Percentiles rank a stretch among this genome's conserved stretches.
Conservation (phyloP, 1,140 invertebrate species). For the Rhagoletis zephyria region DNA sequence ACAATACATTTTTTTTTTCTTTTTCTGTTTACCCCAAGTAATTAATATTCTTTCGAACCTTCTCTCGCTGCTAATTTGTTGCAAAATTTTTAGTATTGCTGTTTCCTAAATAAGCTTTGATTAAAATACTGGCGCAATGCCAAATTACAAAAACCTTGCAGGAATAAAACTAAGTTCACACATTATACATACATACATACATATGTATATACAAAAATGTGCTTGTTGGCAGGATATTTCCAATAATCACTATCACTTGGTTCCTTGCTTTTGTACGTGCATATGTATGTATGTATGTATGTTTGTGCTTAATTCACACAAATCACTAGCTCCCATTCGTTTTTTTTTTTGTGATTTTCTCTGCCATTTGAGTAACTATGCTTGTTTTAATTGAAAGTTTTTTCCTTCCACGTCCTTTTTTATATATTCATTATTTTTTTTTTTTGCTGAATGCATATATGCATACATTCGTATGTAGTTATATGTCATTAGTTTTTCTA, state of each 20-base stretch:
- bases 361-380: background rate
- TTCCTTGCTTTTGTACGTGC: too few relatives aligned
- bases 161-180: background rate
- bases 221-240: background rate
- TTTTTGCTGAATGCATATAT: background rate
- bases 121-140: background rate
- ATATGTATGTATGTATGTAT: too few relatives aligned
- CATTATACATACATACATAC: background rate
- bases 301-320: too few relatives aligned
- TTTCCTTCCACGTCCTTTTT: background rate
- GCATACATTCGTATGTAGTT: background rate
- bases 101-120: slow-evolving; percentile 9
- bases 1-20: background rate
- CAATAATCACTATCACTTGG: too few relatives aligned
- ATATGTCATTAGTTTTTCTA: slow-evolving; percentile 40
- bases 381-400: background rate
- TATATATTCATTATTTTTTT: background rate
- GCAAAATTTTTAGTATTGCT: background rate
- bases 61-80: background rate
- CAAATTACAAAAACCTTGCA: slow-evolving; percentile 3
- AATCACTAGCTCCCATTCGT: too few relatives aligned
- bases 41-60: background rate
- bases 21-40: background rate
- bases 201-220: too few relatives aligned
- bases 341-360: too few relatives aligned